phyloP scores from a whole-genome alignment of 2,797 vertebrate genomes.

The Dendrocincla tyrannina region DNA sequence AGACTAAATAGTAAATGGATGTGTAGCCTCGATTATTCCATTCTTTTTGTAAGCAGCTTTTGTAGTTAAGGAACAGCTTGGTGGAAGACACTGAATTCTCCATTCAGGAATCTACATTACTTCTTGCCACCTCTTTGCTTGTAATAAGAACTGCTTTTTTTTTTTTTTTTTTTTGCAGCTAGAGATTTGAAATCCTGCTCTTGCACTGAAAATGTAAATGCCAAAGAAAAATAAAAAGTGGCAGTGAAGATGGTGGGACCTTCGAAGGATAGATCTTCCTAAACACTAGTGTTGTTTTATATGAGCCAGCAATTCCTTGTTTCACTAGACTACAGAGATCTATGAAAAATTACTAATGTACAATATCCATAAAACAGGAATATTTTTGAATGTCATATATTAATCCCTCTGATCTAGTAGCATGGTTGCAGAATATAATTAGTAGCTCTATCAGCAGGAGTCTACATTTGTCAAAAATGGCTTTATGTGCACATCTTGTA shows the following conservation, averaged over 20 bases:
- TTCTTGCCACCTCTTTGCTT: background rate
- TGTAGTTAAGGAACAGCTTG: background rate
- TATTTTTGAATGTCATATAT: background rate
- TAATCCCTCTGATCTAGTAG: background rate
- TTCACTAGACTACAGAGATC: background rate
- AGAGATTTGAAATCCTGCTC: background rate
- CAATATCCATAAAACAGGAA: background rate
- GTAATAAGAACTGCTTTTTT: background rate
- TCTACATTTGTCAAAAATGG: background rate
- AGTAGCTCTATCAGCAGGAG: background rate
- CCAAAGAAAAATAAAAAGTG: background rate
- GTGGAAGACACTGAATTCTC: background rate
- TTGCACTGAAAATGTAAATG: background rate
- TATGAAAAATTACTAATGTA: background rate
- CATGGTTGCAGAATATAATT: background rate
- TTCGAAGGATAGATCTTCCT: background rate
- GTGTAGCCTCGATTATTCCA: background rate
- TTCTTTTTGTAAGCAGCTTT: background rate
- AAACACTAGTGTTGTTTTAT: background rate
- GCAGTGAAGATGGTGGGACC: background rate
- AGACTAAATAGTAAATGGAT: background rate
- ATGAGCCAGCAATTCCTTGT: background rate
- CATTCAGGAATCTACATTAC: background rate
- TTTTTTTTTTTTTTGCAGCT: background rate
- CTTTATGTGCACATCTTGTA: rapidly evolving